Evolutionary conservation across 2,113 vertebrate species (phyloP).

Genomic region (Lontra canadensis): DNA sequence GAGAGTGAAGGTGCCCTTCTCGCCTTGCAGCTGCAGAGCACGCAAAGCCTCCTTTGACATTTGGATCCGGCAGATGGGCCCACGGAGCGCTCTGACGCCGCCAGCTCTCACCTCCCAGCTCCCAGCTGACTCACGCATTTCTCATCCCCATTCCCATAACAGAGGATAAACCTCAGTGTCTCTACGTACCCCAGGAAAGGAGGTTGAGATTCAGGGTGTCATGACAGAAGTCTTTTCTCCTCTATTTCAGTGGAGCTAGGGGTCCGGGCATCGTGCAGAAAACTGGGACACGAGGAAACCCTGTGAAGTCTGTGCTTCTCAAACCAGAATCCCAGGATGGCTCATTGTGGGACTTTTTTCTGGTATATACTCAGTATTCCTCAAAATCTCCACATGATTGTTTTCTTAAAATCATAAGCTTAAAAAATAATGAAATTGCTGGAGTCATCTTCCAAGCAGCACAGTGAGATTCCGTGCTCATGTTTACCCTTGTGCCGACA

Average conservation of each 20-base stretch:
- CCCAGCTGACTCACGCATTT: neutral
- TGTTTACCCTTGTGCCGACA: neutral
- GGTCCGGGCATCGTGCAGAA: neutral
- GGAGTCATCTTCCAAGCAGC: neutral
- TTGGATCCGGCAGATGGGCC: neutral
- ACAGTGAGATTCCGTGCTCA: neutral
- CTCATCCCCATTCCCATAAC: neutral
- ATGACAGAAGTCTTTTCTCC: neutral
- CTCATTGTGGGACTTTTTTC: neutral
- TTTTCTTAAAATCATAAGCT: neutral
- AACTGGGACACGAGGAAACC: neutral
- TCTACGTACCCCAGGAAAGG: neutral
- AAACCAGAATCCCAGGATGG: neutral
- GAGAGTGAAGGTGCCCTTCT: neutral
- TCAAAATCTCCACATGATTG: neutral
- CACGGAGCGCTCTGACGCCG: fast-evolving
- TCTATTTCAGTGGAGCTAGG: neutral
- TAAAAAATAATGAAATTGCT: neutral
- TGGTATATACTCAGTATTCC: neutral
- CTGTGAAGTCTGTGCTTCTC: neutral
- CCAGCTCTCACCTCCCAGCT: neutral
- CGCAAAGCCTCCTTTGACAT: neutral
- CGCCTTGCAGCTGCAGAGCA: neutral
- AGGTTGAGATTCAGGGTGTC: neutral
- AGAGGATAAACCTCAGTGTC: neutral